phyloP scores from a whole-genome alignment of 1,140 invertebrate species.

The Trialeurodes vaporariorum region DNA sequence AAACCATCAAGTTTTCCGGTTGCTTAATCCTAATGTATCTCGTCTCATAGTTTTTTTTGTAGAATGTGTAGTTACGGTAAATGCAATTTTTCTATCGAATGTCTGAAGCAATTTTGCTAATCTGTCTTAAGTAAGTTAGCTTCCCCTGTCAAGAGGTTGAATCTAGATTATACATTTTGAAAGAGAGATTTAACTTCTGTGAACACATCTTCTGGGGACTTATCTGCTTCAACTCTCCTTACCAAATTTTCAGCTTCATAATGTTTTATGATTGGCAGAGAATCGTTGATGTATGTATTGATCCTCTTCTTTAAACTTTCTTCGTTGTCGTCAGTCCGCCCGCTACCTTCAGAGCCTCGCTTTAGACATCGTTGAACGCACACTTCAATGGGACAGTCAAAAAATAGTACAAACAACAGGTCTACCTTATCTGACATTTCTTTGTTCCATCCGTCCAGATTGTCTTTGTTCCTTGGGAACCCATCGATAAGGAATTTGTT shows the following conservation, averaged over 20 bases:
- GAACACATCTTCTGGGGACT: conserved; percentile 51
- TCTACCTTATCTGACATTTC: conserved; percentile 74
- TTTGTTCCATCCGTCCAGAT: conserved; percentile 88
- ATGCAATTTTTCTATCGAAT: too few species aligned
- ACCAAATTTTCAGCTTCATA: conserved; percentile 66
- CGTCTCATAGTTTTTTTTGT: too few species aligned
- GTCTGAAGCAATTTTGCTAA: too few species aligned
- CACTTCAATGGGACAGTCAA: conserved; percentile 74
- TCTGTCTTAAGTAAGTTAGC: too few species aligned
- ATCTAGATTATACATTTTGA: not conserved
- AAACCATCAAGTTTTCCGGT: too few species aligned
- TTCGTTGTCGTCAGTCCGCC: conserved; percentile 87
- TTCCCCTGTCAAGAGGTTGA: too few species aligned
- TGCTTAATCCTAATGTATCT: too few species aligned
- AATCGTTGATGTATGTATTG: conserved; percentile 77
- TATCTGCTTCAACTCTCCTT: conserved; percentile 59
- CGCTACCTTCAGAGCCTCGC: conserved; percentile 64
- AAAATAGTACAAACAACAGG: conserved; percentile 82
- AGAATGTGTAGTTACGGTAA: too few species aligned
- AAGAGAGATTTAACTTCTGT: conserved; percentile 24
- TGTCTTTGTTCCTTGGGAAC: conserved; percentile 95
- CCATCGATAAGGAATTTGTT: conserved; percentile 94
- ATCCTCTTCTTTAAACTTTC: conserved; percentile 86
- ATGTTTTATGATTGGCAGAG: conserved; percentile 86
- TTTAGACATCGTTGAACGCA: conserved; percentile 27